Conservation (phyloP, 2,888 invertebrate genomes). For the Chymomyza amoena region DNA sequence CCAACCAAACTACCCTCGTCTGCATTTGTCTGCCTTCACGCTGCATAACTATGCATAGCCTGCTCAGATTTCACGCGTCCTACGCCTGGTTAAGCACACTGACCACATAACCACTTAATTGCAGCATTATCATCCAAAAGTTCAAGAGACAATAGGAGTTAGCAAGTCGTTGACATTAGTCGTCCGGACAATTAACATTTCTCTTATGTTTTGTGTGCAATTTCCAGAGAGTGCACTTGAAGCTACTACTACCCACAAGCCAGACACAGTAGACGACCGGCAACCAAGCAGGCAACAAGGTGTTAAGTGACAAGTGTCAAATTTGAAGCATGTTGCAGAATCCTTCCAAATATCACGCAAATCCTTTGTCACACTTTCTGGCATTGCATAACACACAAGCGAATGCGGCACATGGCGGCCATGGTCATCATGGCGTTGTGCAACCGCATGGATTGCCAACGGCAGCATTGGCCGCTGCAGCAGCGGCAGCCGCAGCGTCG, state of each 20-base stretch:
- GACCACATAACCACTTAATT: conserved; percentile 51
- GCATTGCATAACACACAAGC: conserved; percentile 76
- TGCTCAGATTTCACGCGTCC: conserved; percentile 47
- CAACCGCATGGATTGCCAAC: conserved; percentile 54
- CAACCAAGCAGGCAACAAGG: background rate
- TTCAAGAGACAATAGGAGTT: conserved; percentile 16
- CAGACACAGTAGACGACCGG: conserved; percentile 10
- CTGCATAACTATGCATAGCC: conserved; percentile 25
- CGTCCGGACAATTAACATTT: conserved; percentile 47
- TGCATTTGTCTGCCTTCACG: conserved; percentile 16
- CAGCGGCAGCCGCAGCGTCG: conserved; percentile 55
- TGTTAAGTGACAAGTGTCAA: conserved; percentile 27
- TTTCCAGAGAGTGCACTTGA: conserved; percentile 45
- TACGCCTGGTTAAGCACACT: conserved; percentile 26
- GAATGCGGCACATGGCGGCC: conserved; percentile 21
- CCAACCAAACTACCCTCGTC: too few species aligned
- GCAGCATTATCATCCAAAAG: conserved; percentile 46
- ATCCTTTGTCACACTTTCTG: conserved; percentile 79
- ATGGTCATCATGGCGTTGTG: conserved; percentile 34
- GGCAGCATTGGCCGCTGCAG: conserved; percentile 67
- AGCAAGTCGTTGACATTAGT: conserved; percentile 61
- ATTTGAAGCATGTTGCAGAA: conserved; percentile 78
- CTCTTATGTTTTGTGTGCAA: conserved; percentile 37
- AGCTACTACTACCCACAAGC: conserved; percentile 17
- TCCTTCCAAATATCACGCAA: conserved; percentile 79